Base-by-base conservation (phyloP, 1,140 invertebrate species). In the Elymnias hypermnestra region DNA sequence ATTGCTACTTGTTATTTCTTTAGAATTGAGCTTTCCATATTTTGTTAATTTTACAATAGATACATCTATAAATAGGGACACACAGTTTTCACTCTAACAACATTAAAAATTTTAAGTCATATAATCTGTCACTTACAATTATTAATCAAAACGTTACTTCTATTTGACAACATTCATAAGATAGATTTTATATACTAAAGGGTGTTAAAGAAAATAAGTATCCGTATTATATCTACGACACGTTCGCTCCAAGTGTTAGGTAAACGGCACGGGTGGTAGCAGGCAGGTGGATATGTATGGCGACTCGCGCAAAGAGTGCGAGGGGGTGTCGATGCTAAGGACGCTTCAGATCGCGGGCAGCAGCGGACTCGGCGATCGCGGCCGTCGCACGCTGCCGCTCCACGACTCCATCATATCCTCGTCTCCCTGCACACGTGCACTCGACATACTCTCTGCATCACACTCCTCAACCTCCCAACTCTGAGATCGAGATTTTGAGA, bases 361-460 rank as follows among this genome's bases (percentile, higher is more conserved):
- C 44, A 82, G 69, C 46, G 77, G 77, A 69, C 75, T 79, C 43
- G 77, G 77, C 33, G 81, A 78, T 18, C 73, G 68, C 58, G 75
- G 58, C 42, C 75, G 73, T 40, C 76, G 76, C 64, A 69, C 60
- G 53, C 70, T 60, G 61, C 68, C 58, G 66, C 67, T 65, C 75
- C 75, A 79, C 56, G 64, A 44, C 75, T 84, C 77, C 76, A 84
- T 84, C 81, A 84, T 81, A 84, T 84, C 76, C 77, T 82, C 78
- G 81, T 84, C 78, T 84, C 81, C 78, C 81, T 84, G 81, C 72
- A 82, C 81, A 84, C 75, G 76, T 56, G 75, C 68, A 84, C 81
- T 84, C 77, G 81, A 84, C 77, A 84, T 84, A 84, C 81, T 84
- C 81, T 84, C 81, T 73, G 71, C 77, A 57, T 78, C 77, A 84